Evolutionary conservation across 2,797 vertebrate species (phyloP).

Genomic region (Lepus oiostolus): DNA sequence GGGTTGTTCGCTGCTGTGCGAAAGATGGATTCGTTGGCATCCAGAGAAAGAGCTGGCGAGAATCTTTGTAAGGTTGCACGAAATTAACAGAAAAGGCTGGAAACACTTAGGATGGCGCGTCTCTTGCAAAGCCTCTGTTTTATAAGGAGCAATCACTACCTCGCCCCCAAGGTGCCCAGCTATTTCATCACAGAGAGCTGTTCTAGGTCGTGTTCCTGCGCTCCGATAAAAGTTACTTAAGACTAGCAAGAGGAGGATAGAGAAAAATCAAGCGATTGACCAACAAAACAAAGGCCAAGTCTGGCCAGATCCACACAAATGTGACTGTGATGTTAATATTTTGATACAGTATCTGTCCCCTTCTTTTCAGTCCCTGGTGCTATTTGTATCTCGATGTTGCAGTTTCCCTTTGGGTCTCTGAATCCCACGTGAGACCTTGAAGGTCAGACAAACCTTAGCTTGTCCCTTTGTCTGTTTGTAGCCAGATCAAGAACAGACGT

Average conservation of each 20-base stretch:
- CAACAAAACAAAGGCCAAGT: constrained; percentile 1
- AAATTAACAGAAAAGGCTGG: constrained; percentile 13
- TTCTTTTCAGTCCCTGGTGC: background rate
- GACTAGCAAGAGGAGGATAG: background rate
- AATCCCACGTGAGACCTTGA: constrained; percentile 33
- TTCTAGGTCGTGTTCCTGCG: background rate
- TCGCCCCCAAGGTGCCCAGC: background rate
- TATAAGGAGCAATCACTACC: background rate
- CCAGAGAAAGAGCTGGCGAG: background rate
- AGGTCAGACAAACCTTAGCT: background rate
- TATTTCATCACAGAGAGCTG: background rate
- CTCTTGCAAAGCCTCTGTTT: no score
- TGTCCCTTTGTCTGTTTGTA: constrained; percentile 43
- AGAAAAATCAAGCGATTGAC: background rate
- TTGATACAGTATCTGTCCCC: constrained; percentile 33
- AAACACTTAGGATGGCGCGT: background rate
- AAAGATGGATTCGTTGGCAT: background rate
- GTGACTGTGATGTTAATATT: constrained; percentile 24
- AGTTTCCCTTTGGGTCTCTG: constrained; percentile 35
- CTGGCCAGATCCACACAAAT: background rate
- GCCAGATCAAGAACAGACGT: constrained; percentile 32
- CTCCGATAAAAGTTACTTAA: no score
- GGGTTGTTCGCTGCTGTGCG: constrained; percentile 5
- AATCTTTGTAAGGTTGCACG: background rate
- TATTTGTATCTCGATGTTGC: constrained; percentile 11